Conservation (phyloP, 1,140 invertebrate species). For the Cherax quadricarinatus region DNA sequence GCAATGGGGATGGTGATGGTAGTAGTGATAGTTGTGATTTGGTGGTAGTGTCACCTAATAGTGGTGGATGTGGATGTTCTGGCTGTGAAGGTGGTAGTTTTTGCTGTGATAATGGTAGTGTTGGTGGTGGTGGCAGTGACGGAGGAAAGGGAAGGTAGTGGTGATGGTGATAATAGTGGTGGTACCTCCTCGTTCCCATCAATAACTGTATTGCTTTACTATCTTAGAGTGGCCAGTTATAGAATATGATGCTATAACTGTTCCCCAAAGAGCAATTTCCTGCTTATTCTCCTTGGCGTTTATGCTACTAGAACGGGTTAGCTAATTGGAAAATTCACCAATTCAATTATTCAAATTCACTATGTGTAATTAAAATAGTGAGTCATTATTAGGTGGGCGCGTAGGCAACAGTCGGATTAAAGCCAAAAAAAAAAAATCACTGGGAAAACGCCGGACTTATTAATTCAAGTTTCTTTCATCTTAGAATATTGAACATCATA, state of each 20-base stretch:
- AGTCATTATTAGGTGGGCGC: conserved; percentile 25
- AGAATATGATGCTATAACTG: neutral
- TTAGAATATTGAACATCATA: conserved; percentile 18
- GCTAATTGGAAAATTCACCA: conserved; percentile 40
- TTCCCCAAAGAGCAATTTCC: neutral
- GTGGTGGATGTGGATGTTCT: too few species aligned
- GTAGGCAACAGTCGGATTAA: conserved; percentile 36
- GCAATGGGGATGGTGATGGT: too few species aligned
- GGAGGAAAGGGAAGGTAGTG: neutral
- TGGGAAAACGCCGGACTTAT: conserved; percentile 16
- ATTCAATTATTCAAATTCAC: conserved; percentile 60
- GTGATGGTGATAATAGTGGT: neutral
- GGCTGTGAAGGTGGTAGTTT: too few species aligned
- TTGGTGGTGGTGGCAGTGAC: too few species aligned
- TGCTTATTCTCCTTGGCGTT: conserved; percentile 9
- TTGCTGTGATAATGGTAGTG: too few species aligned
- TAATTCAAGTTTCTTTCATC: neutral
- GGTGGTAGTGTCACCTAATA: too few species aligned
- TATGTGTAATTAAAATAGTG: conserved; percentile 27
- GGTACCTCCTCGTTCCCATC: neutral
- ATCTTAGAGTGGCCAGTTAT: conserved; percentile 42
- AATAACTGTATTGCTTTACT: conserved; percentile 38
- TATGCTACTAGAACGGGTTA: conserved; percentile 20
- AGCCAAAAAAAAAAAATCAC: conserved; percentile 21
- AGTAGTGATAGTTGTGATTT: too few species aligned